Conservation (phyloP, 2,888 invertebrate genomes). For the Trissolcus japonicus region DNA sequence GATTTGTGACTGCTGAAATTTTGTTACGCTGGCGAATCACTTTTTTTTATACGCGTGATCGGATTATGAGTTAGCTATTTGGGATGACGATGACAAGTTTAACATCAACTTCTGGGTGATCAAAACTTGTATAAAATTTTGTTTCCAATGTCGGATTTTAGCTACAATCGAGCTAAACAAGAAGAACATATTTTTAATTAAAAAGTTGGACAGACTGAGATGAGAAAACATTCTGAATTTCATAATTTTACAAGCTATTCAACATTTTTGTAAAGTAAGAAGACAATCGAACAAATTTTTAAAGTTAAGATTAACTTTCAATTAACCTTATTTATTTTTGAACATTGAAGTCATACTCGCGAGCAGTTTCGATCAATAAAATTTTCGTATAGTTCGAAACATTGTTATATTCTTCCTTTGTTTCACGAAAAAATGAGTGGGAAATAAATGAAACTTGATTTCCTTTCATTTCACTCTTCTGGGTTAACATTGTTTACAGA, state of each 20-base stretch:
- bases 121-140: slow-evolving; percentile 18
- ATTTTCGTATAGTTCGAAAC: slow-evolving; percentile 6
- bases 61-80: slow-evolving; percentile 23
- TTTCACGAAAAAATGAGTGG: slow-evolving; percentile 11
- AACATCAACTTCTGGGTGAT: slow-evolving; percentile 26
- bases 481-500: slow-evolving; percentile 48
- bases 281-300: background rate
- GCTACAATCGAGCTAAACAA: background rate
- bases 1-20: no score
- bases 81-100: slow-evolving; percentile 24
- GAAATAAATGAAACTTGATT: slow-evolving; percentile 45
- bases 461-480: slow-evolving; percentile 49
- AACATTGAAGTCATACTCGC: no score
- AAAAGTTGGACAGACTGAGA: background rate
- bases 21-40: no score
- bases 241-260: background rate
- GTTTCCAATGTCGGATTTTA: slow-evolving; percentile 19
- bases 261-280: background rate
- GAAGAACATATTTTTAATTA: background rate
- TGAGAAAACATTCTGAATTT: background rate
- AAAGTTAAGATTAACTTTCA: background rate
- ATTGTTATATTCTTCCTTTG: slow-evolving; percentile 8
- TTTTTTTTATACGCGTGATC: slow-evolving; percentile 5
- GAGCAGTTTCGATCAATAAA: background rate
- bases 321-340: background rate